Evolutionary conservation across 1,140 invertebrate genomes (phyloP).

Genomic region (Brachionus manjavacas): DNA sequence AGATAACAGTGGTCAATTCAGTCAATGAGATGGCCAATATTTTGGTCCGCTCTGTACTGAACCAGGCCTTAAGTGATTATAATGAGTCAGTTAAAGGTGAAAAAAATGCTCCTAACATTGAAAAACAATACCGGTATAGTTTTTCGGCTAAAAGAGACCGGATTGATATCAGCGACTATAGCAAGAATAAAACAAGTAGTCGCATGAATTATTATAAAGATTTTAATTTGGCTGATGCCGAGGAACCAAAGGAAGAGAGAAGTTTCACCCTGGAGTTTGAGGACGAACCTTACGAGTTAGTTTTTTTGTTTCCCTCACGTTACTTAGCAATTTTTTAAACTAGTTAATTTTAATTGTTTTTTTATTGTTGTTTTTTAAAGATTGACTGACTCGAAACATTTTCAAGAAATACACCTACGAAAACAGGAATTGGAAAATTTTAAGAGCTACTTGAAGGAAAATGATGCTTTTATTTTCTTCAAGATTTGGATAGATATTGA

Average conservation of each 20-base stretch:
- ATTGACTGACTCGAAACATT: slow-evolving; percentile 28
- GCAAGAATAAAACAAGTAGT: slow-evolving; percentile 1
- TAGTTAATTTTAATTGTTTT: neutral
- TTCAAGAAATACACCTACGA: slow-evolving; percentile 9
- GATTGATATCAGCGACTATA: neutral
- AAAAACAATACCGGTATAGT: slow-evolving; percentile 6
- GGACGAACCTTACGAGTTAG: slow-evolving; percentile 32
- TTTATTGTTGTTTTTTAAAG: neutral
- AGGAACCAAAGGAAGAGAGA: neutral
- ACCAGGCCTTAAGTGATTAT: slow-evolving; percentile 3
- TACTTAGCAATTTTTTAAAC: neutral
- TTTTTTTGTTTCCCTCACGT: neutral
- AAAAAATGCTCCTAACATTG: neutral
- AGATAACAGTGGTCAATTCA: neutral
- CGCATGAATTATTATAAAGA: slow-evolving; percentile 4
- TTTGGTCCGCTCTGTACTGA: neutral
- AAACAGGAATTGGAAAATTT: slow-evolving; percentile 34
- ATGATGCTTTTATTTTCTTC: slow-evolving; percentile 23
- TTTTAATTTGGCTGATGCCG: neutral
- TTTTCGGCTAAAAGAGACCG: neutral
- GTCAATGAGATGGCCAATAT: slow-evolving; percentile 33
- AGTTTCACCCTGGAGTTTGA: slow-evolving; percentile 28
- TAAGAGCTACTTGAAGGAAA: slow-evolving; percentile 34
- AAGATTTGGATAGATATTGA: slow-evolving; percentile 37
- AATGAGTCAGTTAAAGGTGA: neutral